Evolutionary conservation across 2,888 invertebrate genomes (phyloP).

Genomic region (Philonicus albiceps): DNA sequence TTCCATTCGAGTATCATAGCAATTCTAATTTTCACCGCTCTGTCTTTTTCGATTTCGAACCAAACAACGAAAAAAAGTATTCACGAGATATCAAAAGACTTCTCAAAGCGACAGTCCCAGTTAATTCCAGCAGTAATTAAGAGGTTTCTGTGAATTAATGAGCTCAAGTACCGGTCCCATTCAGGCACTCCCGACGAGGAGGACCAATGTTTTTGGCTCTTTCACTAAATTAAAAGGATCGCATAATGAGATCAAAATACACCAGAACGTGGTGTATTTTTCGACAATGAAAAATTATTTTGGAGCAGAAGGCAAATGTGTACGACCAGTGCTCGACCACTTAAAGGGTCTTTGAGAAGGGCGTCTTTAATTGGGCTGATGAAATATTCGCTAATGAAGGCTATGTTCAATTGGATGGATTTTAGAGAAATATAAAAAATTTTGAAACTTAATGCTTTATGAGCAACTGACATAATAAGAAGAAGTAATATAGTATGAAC

Average conservation of each 20-base stretch:
- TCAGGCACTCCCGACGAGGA: neutral
- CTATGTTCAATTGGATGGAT: neutral
- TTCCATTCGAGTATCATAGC: neutral
- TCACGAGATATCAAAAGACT: neutral
- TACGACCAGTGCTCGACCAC: neutral
- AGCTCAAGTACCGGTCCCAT: neutral
- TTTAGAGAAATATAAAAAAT: neutral
- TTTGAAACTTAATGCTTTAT: too few relatives aligned
- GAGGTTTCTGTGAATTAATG: neutral
- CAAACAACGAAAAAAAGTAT: neutral
- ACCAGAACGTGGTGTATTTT: neutral
- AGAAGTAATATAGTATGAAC: neutral
- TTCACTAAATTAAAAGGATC: neutral
- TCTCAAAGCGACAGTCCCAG: neutral
- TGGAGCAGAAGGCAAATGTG: neutral
- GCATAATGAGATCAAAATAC: neutral
- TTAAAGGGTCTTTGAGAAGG: neutral
- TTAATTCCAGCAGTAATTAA: neutral
- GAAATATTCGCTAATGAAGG: neutral
- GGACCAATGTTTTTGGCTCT: neutral
- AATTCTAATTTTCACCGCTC: neutral
- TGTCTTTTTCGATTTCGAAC: neutral
- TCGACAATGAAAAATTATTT: neutral
- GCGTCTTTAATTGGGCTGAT: neutral
- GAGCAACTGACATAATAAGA: too few relatives aligned